Base-by-base conservation (phyloP, 2,888 invertebrate species). In the Philereme transversata region DNA sequence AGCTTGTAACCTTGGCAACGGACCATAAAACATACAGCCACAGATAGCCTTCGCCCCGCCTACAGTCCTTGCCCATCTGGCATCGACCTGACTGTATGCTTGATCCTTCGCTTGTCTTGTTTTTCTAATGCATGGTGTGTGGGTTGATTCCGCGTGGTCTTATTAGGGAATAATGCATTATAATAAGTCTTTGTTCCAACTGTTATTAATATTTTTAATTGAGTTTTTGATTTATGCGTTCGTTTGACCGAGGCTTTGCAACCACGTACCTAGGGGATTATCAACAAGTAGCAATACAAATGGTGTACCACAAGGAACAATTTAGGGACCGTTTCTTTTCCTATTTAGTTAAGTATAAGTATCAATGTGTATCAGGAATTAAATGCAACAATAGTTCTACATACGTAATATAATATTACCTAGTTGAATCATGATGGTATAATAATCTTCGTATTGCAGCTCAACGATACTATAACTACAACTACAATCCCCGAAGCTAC, bases 401-500 rank as follows among this genome's bases (percentile, higher is more conserved):
- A 22, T 22, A 22, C 22, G 22, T 22, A 22, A 22, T 22, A 40
- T 40, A 40, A 5, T 7, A 6, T 40, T 6, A 5, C 36, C 9
- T 41, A 11, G 5, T 11, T 44, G 7, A 44, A 44, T 44, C 1
- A 44, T 10, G 44, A 36, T n/a, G n/a, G n/a, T n/a, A 1, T 40
- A 22, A 1, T 45, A 4, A 11, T 6, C 5, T 36, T 10, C 62
- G 56, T 35, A 40, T 60, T 62, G 4, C 72, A 90, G 90, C 81
- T 43, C 87, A 90, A 75, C 86, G 84, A 8, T 91, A 90, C 73
- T 76, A 79, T 66, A 88, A 86, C 74, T 84, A 87, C 72, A 72
- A 77, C 45, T 66, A 68, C 36, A 63, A 63, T 59, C 80, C 81
- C 1, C 81, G 86, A 2, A 79, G 75, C 67, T 83, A 85, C 74